Conservation (phyloP, 2,888 invertebrate species). For the Spilosoma lubricipeda region DNA sequence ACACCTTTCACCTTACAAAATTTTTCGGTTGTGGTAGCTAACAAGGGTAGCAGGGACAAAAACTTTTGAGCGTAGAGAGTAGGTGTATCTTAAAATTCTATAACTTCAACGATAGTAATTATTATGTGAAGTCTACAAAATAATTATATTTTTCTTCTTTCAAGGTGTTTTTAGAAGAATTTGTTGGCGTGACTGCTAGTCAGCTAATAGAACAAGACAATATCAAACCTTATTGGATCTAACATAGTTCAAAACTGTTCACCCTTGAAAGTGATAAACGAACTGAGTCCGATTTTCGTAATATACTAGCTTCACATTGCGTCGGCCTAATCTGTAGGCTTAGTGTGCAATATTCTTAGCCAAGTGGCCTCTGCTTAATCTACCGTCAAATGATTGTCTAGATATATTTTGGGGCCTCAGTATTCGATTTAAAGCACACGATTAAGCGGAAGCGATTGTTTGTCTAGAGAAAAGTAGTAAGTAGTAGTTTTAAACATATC, state of each 20-base stretch:
- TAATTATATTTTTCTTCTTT: neutral
- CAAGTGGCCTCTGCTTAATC: conserved; percentile 43
- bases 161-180: neutral
- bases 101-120: too few relatives aligned
- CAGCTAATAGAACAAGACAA: neutral
- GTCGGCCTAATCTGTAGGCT: conserved; percentile 31
- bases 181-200: neutral
- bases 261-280: conserved; percentile 19
- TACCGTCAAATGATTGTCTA: conserved; percentile 49
- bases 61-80: too few relatives aligned
- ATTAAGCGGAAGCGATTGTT: neutral
- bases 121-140: too few relatives aligned
- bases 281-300: conserved; percentile 21
- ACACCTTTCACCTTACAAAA: too few relatives aligned
- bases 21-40: too few relatives aligned
- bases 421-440: neutral
- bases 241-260: conserved; percentile 3
- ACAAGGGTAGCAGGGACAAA: too few relatives aligned
- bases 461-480: neutral
- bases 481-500: too few relatives aligned
- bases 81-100: too few relatives aligned
- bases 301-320: conserved; percentile 19
- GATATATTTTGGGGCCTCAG: conserved; percentile 29
- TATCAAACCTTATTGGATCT: neutral
- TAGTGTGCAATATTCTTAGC: conserved; percentile 39